Base-by-base conservation (phyloP, 1,140 invertebrate genomes). In the Apis laboriosa region DNA sequence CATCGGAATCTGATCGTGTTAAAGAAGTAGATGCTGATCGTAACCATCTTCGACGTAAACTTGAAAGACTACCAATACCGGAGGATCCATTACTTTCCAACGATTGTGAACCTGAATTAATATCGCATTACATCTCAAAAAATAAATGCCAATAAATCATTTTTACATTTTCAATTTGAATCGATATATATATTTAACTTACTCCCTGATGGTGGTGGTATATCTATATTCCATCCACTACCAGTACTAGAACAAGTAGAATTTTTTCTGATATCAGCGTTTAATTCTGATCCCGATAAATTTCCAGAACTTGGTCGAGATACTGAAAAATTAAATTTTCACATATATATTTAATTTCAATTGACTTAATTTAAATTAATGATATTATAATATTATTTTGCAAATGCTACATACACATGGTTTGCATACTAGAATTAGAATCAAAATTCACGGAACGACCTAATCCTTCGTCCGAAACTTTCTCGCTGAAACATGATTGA, bases 41-140 rank as follows among this genome's bases (percentile, higher is more conserved):
- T 61, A 95, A 89, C 93, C 94, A 95, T 67, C 96, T 91, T 73
- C 95, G 92, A 75, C 96, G 95, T 34, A 96, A 89, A 89, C 95
- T 96, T 71, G 91, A 92, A 11, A 95, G 91, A 83, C 94, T 95
- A 43, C 94, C 92, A 21, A 92, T 86, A 11, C 89, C 88, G 12
- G 90, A 91, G 3, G 92, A 93, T 17, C 86, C 89, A 49, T 88
- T 90, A 68, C 90, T 93, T 67, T 93, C 91, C 79, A 92, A 80
- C 28, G 93, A 93, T 58, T 93, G 92, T 9, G 92, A 92, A 86
- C 92, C 93, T 94, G 66, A 71, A 90, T 85, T 76, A 85, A 61
- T 56, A 81, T 81, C 28, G 49, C 24, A 58, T 80, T 75, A 83
- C 43, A 80, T 64, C 17, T 9, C 11, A 28, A 51, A 72, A 5